Conservation (phyloP, 2,888 invertebrate species). For the Cyrtodaria siliqua region DNA sequence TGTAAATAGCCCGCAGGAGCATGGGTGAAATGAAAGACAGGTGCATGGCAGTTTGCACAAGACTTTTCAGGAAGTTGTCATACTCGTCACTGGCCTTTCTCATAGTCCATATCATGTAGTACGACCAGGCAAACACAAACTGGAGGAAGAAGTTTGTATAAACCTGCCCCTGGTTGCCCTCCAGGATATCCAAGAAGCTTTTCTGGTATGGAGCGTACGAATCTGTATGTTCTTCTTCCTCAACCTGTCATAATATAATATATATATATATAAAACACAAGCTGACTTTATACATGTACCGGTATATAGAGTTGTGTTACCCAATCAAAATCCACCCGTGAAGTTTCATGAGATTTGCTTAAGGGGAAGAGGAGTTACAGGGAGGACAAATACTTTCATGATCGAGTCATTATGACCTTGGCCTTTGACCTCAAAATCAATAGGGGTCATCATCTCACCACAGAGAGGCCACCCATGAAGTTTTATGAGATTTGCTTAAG, state of each 20-base stretch:
- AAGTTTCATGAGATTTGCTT: no score
- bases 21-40: slow-evolving; percentile 76
- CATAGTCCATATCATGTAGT: slow-evolving; percentile 57
- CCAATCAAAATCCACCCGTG: no score
- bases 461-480: no score
- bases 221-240: slow-evolving; percentile 5
- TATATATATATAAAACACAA: no score
- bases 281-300: no score
- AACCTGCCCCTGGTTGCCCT: slow-evolving; percentile 11
- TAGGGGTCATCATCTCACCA: no score
- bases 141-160: slow-evolving; percentile 56
- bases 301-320: no score
- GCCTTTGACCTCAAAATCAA: no score
- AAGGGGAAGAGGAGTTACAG: no score
- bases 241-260: slow-evolving; percentile 1
- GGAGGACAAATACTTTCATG: no score
- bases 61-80: slow-evolving; percentile 56
- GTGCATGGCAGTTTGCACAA: slow-evolving; percentile 67
- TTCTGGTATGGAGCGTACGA: slow-evolving; percentile 20
- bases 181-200: slow-evolving; percentile 10
- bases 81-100: slow-evolving; percentile 20
- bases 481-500: no score
- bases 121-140: slow-evolving; percentile 60
- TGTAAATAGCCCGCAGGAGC: slow-evolving; percentile 51
- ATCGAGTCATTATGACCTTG: no score